Evolutionary conservation across 2,113 vertebrate species (phyloP), one percentile per base, ranked within the genome.

Genomic region (Aegithalos caudatus): DNA sequence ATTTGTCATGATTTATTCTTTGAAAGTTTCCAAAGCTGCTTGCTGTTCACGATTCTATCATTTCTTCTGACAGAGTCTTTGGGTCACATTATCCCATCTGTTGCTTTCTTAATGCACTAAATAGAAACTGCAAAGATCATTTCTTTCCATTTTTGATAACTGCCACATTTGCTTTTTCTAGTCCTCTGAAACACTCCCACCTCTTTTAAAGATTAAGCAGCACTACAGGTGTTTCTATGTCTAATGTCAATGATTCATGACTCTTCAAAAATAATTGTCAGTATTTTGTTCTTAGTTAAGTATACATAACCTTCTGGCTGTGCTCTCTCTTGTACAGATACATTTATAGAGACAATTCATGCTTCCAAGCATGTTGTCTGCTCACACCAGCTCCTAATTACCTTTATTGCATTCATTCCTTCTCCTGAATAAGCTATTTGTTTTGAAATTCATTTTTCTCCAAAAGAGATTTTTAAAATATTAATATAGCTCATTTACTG

Each of bases 251-350:
- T 91, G 92, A 96, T 77, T 95, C 86, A 88, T 64, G 79, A 96
- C 86, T 92, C 83, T 88, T 95, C 94, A 95, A 88, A 96, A 96
- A 81, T 90, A 96, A 94, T 40, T 94, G 93, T 94, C 92, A 94
- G 79, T 83, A 88, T 88, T 95, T 88, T 89, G 74, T 38, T 92
- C 53, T 66, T 71, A 89, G 77, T 74, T 89, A 90, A 78, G 71
- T 38, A 71, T 48, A 71, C 47, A 35, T 64, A 92, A 67, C 21
- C 64, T 81, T 70, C 62, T 86, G 80, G 71, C 86, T 96, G 54
- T 42, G 19, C 54, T 51, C 18, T 64, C 47, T 89, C 50, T 74
- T 54, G 64, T 47, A 66, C 2, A 2, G 29, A 81, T 85, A 53
- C 29, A 69, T 37, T 86, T 53, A 82, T 13, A 54, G 31, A 92